Conservation (phyloP, 2,888 invertebrate species). For the Apomyelois bistriatella region DNA sequence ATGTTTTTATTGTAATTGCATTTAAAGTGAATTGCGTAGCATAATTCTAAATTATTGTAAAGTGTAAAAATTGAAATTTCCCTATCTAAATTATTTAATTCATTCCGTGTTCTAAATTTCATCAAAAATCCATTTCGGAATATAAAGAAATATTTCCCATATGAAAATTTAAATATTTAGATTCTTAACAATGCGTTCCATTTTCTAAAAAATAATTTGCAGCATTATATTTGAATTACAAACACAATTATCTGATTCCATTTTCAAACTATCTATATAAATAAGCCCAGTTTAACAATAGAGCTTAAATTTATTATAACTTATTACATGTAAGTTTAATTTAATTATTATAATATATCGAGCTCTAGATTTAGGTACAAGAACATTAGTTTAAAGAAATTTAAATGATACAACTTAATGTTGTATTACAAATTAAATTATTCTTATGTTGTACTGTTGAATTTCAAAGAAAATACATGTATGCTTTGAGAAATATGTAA, state of each 20-base stretch:
- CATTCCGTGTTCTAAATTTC: too few species aligned
- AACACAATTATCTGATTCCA: too few species aligned
- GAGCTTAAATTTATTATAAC: background rate
- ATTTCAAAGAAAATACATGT: conserved; percentile 30
- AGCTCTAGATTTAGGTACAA: too few species aligned
- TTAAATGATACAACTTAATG: conserved; percentile 27
- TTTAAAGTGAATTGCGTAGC: conserved; percentile 57
- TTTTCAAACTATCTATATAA: too few species aligned
- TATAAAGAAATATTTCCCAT: too few species aligned
- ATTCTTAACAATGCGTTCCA: too few species aligned
- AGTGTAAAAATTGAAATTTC: conserved; percentile 56
- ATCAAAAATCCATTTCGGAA: too few species aligned
- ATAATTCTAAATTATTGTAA: conserved; percentile 75
- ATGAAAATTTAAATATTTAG: too few species aligned
- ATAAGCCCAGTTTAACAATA: too few species aligned
- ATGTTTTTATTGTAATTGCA: conserved; percentile 23
- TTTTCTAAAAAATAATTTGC: too few species aligned
- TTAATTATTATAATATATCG: conserved; percentile 7
- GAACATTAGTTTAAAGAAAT: conserved; percentile 14
- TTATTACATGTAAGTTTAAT: background rate
- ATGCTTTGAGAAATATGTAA: conserved; percentile 38
- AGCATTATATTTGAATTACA: too few species aligned
- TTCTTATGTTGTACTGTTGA: conserved; percentile 31
- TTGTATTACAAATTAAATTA: conserved; percentile 23
- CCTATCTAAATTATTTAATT: conserved; percentile 11